Evolutionary conservation across 2,888 invertebrate genomes (phyloP).

Genomic region (Atethmia centrago): DNA sequence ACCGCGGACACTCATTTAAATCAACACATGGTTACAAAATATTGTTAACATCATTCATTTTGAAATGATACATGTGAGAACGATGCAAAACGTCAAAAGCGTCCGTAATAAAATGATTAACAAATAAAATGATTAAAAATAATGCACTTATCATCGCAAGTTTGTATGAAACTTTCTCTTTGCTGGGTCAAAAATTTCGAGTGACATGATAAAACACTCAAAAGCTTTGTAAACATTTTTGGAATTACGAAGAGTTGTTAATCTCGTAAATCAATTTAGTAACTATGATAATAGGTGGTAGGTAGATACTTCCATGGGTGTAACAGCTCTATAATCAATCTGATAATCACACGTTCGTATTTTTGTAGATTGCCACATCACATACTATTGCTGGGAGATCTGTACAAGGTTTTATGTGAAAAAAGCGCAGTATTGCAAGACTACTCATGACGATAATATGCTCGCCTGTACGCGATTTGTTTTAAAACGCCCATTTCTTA

Average conservation of each 20-base stretch:
- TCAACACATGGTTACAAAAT: too few species aligned
- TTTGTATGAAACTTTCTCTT: background rate
- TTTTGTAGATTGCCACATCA: background rate
- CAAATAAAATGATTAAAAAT: too few species aligned
- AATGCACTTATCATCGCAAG: background rate
- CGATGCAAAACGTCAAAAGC: too few species aligned
- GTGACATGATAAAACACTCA: background rate
- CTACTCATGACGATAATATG: conserved; percentile 33
- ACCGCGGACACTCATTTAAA: too few species aligned
- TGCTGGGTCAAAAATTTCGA: too few species aligned
- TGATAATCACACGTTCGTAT: background rate
- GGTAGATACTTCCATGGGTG: background rate
- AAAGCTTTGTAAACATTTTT: background rate
- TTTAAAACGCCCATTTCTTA: conserved; percentile 25
- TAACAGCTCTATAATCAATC: too few species aligned
- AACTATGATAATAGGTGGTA: background rate
- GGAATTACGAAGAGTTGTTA: background rate
- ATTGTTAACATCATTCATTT: too few species aligned
- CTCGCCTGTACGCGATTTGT: conserved; percentile 35
- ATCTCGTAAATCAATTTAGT: background rate
- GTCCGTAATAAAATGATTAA: too few species aligned
- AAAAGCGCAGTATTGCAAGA: conserved; percentile 24
- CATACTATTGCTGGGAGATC: background rate
- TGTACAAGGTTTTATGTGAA: conserved; percentile 54
- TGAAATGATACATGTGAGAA: too few species aligned